Evolutionary conservation across 2,113 vertebrate species (phyloP).

Genomic region (Columba livia): DNA sequence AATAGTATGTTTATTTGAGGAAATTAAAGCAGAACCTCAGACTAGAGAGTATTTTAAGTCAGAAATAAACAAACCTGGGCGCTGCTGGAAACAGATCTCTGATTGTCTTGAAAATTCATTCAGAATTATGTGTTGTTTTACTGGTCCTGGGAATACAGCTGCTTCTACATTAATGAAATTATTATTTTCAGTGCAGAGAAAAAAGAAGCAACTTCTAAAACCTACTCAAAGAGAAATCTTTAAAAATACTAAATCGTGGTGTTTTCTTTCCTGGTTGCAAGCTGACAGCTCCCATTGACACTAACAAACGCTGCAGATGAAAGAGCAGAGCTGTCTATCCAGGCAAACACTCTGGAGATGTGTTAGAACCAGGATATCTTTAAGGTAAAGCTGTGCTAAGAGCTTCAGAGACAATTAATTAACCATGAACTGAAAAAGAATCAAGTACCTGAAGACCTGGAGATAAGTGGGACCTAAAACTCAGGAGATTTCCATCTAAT

Average conservation of each 20-base stretch:
- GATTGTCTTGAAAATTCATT: not conserved
- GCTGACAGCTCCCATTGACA: not conserved
- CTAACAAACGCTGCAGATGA: not conserved
- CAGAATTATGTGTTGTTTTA: not conserved
- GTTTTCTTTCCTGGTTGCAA: not conserved
- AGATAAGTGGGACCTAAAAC: not conserved
- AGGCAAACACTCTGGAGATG: not conserved
- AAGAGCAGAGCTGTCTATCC: not conserved
- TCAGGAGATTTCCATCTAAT: not conserved
- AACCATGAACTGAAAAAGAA: not conserved
- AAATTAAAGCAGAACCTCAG: too few species aligned
- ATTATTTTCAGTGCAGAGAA: not conserved
- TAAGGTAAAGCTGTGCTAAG: not conserved
- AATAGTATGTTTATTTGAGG: not conserved
- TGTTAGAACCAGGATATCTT: not conserved
- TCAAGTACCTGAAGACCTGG: not conserved
- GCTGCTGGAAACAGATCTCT: not conserved
- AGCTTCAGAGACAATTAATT: not conserved
- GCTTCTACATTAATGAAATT: not conserved
- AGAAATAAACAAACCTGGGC: not conserved
- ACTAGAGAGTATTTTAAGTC: not conserved
- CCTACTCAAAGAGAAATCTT: not conserved
- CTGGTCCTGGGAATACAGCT: not conserved
- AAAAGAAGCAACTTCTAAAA: not conserved
- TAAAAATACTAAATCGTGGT: not conserved